Evolutionary conservation across 2,888 invertebrate genomes (phyloP).

Genomic region (Leuctra nigra): DNA sequence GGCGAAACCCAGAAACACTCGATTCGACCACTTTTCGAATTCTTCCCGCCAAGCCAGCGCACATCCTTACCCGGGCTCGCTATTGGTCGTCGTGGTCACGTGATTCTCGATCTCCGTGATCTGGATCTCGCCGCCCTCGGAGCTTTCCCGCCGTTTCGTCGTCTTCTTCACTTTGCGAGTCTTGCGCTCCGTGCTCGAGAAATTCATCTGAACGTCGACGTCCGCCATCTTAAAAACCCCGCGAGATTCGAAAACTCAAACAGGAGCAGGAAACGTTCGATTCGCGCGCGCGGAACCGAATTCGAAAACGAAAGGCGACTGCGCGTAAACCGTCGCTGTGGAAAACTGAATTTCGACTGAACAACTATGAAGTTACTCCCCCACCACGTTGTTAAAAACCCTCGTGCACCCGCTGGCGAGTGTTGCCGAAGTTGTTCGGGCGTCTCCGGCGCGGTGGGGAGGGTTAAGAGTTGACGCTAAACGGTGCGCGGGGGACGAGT

Average conservation of each 20-base stretch:
- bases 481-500: no score
- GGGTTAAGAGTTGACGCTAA: no score
- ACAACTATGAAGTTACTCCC: no score
- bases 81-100: slow-evolving; percentile 46
- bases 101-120: slow-evolving; percentile 66
- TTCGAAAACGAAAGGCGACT: no score
- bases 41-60: slow-evolving; percentile 56
- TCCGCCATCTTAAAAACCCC: slow-evolving; percentile 61
- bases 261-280: no score
- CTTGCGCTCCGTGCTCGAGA: slow-evolving; percentile 75
- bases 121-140: slow-evolving; percentile 62
- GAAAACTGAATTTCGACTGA: not conserved
- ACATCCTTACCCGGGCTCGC: slow-evolving; percentile 64
- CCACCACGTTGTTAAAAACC: no score
- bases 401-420: no score
- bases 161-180: slow-evolving; percentile 89
- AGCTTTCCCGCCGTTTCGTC: slow-evolving; percentile 64
- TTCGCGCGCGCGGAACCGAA: no score
- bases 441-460: no score
- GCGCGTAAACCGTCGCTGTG: no score
- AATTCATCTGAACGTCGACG: slow-evolving; percentile 82
- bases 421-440: no score
- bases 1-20: no score
- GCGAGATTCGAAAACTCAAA: not conserved
- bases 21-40: slow-evolving; percentile 37